phyloP scores from a whole-genome alignment of 2,113 vertebrate species.

The Geococcyx californianus region DNA sequence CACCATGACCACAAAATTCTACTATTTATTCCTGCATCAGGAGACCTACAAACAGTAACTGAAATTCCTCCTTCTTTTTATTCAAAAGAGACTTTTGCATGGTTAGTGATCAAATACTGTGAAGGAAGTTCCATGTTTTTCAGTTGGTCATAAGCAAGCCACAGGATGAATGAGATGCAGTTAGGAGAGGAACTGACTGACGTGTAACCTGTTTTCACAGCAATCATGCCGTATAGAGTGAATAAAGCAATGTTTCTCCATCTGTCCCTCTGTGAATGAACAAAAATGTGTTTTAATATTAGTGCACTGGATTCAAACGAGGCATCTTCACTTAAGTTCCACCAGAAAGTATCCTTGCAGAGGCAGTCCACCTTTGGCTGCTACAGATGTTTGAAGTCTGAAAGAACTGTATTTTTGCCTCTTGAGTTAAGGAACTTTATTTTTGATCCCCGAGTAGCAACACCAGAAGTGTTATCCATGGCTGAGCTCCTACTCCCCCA shows the following conservation, averaged over 20 bases:
- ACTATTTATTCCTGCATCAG: neutral
- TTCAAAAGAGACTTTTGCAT: neutral
- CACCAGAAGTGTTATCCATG: neutral
- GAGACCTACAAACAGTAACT: neutral
- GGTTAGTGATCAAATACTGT: neutral
- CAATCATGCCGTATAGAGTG: rapidly evolving
- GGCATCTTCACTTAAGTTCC: neutral
- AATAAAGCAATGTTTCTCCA: neutral
- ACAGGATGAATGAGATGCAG: neutral
- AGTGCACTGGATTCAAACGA: neutral
- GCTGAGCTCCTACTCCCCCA: neutral
- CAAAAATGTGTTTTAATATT: neutral
- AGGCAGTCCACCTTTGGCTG: neutral
- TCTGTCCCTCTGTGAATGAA: neutral
- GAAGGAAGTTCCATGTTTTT: constrained; percentile 4
- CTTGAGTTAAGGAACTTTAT: constrained; percentile 22
- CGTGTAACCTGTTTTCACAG: neutral
- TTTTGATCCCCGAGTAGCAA: constrained; percentile 12
- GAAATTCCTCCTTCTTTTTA: neutral
- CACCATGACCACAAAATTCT: neutral
- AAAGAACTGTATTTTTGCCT: neutral
- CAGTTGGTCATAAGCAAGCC: neutral
- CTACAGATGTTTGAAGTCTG: neutral
- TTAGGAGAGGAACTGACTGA: neutral
- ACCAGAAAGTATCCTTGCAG: neutral